Evolutionary conservation across 2,113 vertebrate genomes (phyloP), one percentile per base, ranked within the genome.

Genomic region (Channa maculata): DNA sequence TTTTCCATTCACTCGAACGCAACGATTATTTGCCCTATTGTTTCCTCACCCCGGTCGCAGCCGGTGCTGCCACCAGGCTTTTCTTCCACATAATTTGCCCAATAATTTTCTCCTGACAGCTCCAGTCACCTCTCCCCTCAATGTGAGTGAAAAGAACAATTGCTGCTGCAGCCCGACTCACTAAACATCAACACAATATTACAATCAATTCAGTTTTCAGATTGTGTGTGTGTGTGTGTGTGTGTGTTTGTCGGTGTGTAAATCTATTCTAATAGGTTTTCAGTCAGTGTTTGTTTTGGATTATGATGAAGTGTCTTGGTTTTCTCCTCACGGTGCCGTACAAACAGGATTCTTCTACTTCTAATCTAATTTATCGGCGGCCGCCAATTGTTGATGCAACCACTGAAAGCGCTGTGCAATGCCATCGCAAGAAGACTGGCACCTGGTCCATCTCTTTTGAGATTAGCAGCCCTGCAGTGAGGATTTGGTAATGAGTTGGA

Each of bases 401-500:
- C 85, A 74, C 82, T 88, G 84, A 84, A 79, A 82, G 72, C 68
- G 3, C 11, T 0, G 10, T 38, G 75, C 89, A 90, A 89, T 91
- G 87, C 84, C 87, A 90, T 91, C 89, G 88, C 51, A 80, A 43
- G 75, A 73, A 71, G 70, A 44, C 82, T 51, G 79, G 86, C 91
- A 89, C 86, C 87, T 87, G 86, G 75, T 86, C 65, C 6, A 68
- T 66, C 80, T 68, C 73, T 81, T 46, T 54, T 8, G 88, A 82
- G 90, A 87, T 89, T 91, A 90, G 75, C 75, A 70, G 60, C 69
- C 78, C 70, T 50, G 79, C 83, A 84, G 76, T n/a, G 55, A 82
- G 85, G 88, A 90, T 90, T 88, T 90, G 79, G 86, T 88, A 83
- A 88, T 82, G 80, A 90, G 79, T 92, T 75, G 79, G 75, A 81